Evolutionary conservation across 2,113 vertebrate genomes (phyloP), one percentile per base, ranked within the genome.

Genomic region (Hassar affinis): DNA sequence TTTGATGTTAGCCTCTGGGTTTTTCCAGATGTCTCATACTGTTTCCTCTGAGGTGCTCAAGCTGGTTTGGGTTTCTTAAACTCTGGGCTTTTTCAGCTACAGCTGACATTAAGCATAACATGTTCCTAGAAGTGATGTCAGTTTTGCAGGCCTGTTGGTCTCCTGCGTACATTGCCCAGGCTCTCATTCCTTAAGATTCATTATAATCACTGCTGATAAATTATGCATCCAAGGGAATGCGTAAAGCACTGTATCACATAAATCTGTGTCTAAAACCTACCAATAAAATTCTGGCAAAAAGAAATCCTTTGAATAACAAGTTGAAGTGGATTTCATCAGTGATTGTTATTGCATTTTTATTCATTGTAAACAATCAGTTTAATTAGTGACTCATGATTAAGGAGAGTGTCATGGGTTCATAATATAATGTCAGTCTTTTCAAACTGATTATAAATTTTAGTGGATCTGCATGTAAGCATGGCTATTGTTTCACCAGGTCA

Each of bases 191-290:
- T 85, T 89, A 91, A 91, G 88, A 93, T 90, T 90, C 87, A 88
- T 88, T 91, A 90, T 94, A 94, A 94, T 95, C 91, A 91, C 90
- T 91, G 90, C 84, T 92, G 90, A 88, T 94, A 88, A 95, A 95
- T 95, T 93, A 94, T 95, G 94, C 93, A 94, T 95, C 93, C 91
- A 94, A 95, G 92, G 89, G 93, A 94, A 94, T 94, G 30, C 35
- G 68, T 84, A 74, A 84, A 68, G 79, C 52, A 81, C 78, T 84
- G 71, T 86, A 57, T 83, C 74, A 78, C 59, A 61, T 51, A 77
- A 82, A 81, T 80, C 69, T 33, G 15, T 61, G 59, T 85, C 25
- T 78, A 71, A 35, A 80, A 80, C 83, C 64, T 85, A 72, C 79
- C 35, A 35, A 74, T 77, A 52, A 64, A 71, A 68, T 30, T 20